Evolutionary conservation across 1,140 invertebrate species (phyloP).

Genomic region (Zeugodacus cucurbitae): DNA sequence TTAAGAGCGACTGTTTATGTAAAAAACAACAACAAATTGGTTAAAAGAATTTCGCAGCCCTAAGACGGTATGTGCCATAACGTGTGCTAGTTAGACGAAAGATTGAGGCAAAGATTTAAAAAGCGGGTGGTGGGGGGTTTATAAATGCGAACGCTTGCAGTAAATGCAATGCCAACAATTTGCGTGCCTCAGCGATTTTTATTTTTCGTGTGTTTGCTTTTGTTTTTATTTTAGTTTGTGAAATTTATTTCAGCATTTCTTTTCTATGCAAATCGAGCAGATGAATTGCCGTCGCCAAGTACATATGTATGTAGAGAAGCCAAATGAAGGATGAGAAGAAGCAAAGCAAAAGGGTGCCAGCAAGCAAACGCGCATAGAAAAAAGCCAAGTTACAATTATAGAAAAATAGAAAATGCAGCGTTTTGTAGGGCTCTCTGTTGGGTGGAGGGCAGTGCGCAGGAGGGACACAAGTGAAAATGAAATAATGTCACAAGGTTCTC

Average conservation of each 20-base stretch:
- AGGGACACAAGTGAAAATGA: neutral
- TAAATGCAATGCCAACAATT: constrained; percentile 8
- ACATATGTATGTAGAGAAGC: too few relatives aligned
- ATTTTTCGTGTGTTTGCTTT: neutral
- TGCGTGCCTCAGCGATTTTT: constrained; percentile 7
- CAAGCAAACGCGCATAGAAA: neutral
- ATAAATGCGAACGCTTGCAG: neutral
- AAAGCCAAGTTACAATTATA: neutral
- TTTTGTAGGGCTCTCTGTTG: neutral
- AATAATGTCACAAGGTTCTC: constrained; percentile 42
- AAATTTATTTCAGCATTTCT: neutral
- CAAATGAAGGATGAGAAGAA: constrained; percentile 24
- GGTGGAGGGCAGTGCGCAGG: neutral
- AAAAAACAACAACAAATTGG: neutral
- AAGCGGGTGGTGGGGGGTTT: neutral
- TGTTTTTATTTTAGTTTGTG: neutral
- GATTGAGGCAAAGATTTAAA: neutral
- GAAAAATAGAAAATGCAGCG: neutral
- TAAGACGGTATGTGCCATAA: too few relatives aligned
- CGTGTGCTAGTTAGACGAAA: neutral
- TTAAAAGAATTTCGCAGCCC: neutral
- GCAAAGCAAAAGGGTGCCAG: neutral
- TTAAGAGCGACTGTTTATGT: too few relatives aligned
- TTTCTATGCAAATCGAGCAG: constrained; percentile 23
- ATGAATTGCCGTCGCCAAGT: neutral